phyloP scores from a whole-genome alignment of 2,797 vertebrate genomes.

The Cichlasoma orientale region DNA sequence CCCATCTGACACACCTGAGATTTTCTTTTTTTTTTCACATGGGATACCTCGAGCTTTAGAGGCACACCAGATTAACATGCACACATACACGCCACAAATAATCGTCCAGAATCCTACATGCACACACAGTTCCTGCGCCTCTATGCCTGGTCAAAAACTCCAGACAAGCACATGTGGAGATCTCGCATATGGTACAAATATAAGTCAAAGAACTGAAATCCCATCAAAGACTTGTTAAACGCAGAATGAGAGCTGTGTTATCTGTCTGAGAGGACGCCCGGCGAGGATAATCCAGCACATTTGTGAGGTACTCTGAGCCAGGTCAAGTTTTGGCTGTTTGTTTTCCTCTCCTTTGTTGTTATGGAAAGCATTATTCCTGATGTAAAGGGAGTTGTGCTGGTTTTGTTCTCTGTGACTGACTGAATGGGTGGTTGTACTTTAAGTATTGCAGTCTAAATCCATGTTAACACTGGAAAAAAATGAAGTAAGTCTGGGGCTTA shows the following conservation, averaged over 20 bases:
- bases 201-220: conserved; percentile 50
- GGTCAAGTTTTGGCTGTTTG: conserved; percentile 48
- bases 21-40: conserved; percentile 22
- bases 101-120: conserved; percentile 6
- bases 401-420: conserved; percentile 25
- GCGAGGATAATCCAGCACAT: conserved; percentile 45
- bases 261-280: conserved; percentile 22
- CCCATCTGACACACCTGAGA: conserved; percentile 46
- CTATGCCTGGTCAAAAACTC: conserved; percentile 42
- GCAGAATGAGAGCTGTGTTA: conserved; percentile 35
- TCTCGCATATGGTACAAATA: conserved; percentile 41
- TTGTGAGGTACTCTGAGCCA: conserved; percentile 35
- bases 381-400: conserved; percentile 30
- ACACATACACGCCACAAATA: conserved; percentile 37
- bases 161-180: conserved; percentile 17
- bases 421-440: conserved; percentile 11
- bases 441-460: conserved; percentile 50
- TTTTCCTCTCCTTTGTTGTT: conserved; percentile 49
- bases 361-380: conserved; percentile 25
- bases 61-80: conserved; percentile 31
- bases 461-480: conserved; percentile 58
- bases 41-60: conserved; percentile 40
- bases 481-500: conserved; percentile 42
- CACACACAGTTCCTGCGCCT: conserved; percentile 47
- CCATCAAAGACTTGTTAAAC: conserved; percentile 58